Conservation (phyloP, 2,797 vertebrate species). For the Hyperoplus immaculatus region DNA sequence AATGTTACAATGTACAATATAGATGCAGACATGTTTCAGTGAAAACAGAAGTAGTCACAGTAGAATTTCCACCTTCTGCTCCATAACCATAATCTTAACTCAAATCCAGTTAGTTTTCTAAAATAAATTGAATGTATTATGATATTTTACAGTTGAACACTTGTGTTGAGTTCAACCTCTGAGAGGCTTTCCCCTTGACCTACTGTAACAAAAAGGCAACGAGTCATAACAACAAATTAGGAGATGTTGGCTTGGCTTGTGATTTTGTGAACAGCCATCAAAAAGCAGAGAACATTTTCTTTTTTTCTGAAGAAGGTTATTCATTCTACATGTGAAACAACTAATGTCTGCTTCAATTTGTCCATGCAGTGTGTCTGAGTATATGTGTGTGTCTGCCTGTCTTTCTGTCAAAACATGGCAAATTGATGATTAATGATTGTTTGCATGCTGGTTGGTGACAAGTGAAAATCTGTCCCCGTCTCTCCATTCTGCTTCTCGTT, state of each 20-base stretch:
- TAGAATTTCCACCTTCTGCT: slow-evolving; percentile 1
- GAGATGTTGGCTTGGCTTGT: slow-evolving; percentile 33
- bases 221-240: slow-evolving; percentile 50
- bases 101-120: background rate
- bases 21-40: background rate
- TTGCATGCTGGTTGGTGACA: slow-evolving; percentile 46
- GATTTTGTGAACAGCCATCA: slow-evolving; percentile 47
- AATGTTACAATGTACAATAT: slow-evolving; percentile 44
- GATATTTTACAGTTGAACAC: background rate
- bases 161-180: background rate
- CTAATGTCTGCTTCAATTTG: slow-evolving; percentile 53
- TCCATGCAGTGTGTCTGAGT: slow-evolving; percentile 32
- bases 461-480: slow-evolving; percentile 48
- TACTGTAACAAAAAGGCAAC: slow-evolving; percentile 2
- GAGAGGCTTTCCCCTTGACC: slow-evolving; percentile 16
- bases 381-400: slow-evolving; percentile 48
- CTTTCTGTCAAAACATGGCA: slow-evolving; percentile 65
- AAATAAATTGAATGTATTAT: background rate
- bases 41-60: slow-evolving; percentile 1
- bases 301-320: slow-evolving; percentile 29
- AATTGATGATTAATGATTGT: slow-evolving; percentile 68
- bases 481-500: slow-evolving; percentile 11
- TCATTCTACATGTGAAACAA: slow-evolving; percentile 51
- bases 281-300: slow-evolving; percentile 45
- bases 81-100: background rate